Base-by-base conservation (phyloP, 2,888 invertebrate genomes). In the Drosophila borborema region DNA sequence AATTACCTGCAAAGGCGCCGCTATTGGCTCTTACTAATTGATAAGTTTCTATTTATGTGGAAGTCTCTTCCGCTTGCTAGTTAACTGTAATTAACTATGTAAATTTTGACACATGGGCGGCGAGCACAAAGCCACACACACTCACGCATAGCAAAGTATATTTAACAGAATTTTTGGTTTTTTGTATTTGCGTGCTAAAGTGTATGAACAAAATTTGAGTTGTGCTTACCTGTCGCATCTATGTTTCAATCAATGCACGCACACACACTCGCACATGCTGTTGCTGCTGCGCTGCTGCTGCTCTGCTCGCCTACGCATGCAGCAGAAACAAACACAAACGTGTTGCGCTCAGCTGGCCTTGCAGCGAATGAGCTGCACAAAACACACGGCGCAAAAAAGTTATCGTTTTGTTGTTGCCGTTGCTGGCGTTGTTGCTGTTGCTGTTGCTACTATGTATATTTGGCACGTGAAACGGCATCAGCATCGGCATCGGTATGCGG, bases 331-430 rank as follows among this genome's bases (percentile, higher is more conserved):
- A 88, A 88, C 83, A 83, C 86, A 86, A 86, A 86, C 85, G 85
- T 86, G 85, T 86, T 86, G 85, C 85, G 85, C 85, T 83, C 82
- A 68, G 86, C 85, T 77, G 76, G 74, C 72, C 81, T 79, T 87
- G 86, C 85, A 87, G 69, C 86, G 88, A 87, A 87, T 85, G 75
- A 70, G 77, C 61, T 67, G 83, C 85, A 72, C 86, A 85, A 88
- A 85, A 65, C 86, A 72, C 66, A 87, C 66, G 67, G 67, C 51
- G 38, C 64, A 67, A 74, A 74, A 75, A 69, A 64, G 76, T 76
- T 72, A 72, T 80, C 69, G 73, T 62, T 43, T 58, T 71, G 61
- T 54, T 74, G 34, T 36, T 51, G 51, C 58, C 76, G 54, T 56
- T 74, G 56, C 46, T 70, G 41, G 41, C 41, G 49, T 51, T 48